A percentile compares a stretch with the other conserved stretches of the same genome.
Conservation (phyloP, 92 coral and sea anemone genomes). For the Galaxea fascicularis region DNA sequence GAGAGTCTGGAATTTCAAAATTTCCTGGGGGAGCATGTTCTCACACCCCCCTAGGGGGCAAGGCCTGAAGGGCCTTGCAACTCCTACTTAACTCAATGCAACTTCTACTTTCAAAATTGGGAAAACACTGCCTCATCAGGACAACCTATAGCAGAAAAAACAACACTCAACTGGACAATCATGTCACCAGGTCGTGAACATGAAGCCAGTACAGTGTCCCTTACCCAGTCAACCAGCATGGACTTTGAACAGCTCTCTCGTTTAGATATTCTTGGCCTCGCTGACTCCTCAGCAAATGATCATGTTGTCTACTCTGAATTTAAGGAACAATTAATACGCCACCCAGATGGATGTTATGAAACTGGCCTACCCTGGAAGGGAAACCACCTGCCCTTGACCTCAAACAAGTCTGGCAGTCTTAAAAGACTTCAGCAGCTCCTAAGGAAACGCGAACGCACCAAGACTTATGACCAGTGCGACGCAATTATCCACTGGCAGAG, state of each 20-base stretch:
- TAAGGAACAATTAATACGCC: neutral
- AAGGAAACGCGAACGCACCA: neutral
- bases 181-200: conserved; percentile 62
- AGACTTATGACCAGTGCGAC: neutral
- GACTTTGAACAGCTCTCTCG: no score
- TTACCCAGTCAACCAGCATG: conserved; percentile 28
- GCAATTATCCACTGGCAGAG: neutral
- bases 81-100: no score
- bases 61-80: no score
- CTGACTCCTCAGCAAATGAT: conserved; percentile 47
- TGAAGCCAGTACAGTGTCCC: neutral
- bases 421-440: neutral
- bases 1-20: no score
- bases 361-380: conserved; percentile 12
- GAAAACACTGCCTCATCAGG: neutral
- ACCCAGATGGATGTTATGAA: neutral
- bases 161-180: conserved; percentile 48
- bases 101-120: no score
- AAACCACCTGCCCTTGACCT: no score
- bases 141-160: conserved; percentile 57
- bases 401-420: no score
- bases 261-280: conserved; percentile 68
- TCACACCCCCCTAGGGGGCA: no score
- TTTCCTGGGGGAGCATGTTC: no score
- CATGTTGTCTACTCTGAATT: conserved; percentile 10